These are phyloP conservation scores for Drosophila setifemur DNA, from an alignment of 1,140 invertebrate species.

Conservation along the genomic window DNA sequence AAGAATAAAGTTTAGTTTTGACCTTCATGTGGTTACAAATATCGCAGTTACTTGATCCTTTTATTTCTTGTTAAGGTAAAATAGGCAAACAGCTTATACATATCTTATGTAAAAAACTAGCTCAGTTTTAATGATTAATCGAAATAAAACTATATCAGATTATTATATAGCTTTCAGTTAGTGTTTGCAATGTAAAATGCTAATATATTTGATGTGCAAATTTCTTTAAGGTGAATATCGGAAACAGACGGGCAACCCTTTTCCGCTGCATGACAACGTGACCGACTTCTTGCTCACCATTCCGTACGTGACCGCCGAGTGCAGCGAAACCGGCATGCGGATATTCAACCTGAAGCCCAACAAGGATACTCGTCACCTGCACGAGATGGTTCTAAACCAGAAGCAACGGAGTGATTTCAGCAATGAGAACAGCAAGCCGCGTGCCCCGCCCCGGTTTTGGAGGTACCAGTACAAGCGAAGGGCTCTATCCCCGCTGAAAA, in stretches of 20 bases:
- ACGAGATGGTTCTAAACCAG: constrained; percentile 66
- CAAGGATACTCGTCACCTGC: constrained; percentile 62
- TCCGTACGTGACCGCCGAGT: constrained; percentile 68
- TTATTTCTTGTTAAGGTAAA: no score
- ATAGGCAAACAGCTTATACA: no score
- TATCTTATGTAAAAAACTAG: no score
- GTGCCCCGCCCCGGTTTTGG: constrained; percentile 51
- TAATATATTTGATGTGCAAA: background rate
- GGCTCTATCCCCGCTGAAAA: constrained; percentile 3
- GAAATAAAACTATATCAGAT: no score
- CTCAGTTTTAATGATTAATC: no score
- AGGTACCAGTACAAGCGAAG: constrained; percentile 37
- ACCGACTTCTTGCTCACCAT: constrained; percentile 79
- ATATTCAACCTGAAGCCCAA: constrained; percentile 70
- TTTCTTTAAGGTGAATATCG: constrained; percentile 66
- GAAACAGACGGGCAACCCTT: constrained; percentile 57
- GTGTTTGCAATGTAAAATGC: no score
- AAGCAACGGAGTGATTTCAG: constrained; percentile 47
- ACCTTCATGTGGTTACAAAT: no score
- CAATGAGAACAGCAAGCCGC: background rate
- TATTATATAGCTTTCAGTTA: no score
- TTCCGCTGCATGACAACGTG: constrained; percentile 68
- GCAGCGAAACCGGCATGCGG: constrained; percentile 58
- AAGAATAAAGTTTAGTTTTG: no score
- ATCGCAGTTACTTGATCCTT: no score